These are phyloP conservation scores for Amphiduros pacificus DNA, from an alignment of 2,888 invertebrate genomes.

Conservation along the genomic window DNA sequence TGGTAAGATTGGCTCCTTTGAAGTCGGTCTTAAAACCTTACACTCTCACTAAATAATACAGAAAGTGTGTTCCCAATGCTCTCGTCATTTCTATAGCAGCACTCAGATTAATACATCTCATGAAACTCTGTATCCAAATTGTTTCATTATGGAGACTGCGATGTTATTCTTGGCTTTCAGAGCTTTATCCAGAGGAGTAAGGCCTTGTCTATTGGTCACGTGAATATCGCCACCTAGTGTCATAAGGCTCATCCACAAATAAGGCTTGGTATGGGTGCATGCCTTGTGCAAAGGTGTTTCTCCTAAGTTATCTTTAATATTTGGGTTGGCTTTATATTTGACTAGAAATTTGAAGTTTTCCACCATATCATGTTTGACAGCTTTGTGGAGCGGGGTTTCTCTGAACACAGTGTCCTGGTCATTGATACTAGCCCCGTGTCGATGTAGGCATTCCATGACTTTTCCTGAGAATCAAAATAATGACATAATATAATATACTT, in stretches of 20 bases:
- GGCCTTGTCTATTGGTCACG: conserved; percentile 1
- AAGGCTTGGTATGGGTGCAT: not conserved
- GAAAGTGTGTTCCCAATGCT: no score
- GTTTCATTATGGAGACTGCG: conserved; percentile 7
- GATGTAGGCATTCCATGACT: no score
- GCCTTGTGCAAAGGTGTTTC: conserved; percentile 18
- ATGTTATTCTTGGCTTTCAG: conserved; percentile 11
- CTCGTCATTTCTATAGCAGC: no score
- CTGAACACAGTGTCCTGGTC: conserved; percentile 17
- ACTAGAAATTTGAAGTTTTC: conserved; percentile 19
- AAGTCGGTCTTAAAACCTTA: no score
- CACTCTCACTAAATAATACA: no score
- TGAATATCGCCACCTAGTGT: conserved; percentile 4
- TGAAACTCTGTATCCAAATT: no score
- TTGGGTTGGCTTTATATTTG: conserved; percentile 11
- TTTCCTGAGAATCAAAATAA: no score
- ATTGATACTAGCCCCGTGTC: conserved; percentile 20
- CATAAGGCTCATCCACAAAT: conserved; percentile 13
- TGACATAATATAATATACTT: no score
- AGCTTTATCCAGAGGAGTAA: conserved; percentile 11
- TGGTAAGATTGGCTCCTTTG: no score
- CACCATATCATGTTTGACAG: conserved; percentile 21
- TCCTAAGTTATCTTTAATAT: conserved; percentile 2
- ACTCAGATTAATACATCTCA: no score
- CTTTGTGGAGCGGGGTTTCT: conserved; percentile 27